These are phyloP conservation scores for Hypocryptadius cinnamomeus DNA, from an alignment of 2,113 vertebrate species.

Conservation along the genomic window DNA sequence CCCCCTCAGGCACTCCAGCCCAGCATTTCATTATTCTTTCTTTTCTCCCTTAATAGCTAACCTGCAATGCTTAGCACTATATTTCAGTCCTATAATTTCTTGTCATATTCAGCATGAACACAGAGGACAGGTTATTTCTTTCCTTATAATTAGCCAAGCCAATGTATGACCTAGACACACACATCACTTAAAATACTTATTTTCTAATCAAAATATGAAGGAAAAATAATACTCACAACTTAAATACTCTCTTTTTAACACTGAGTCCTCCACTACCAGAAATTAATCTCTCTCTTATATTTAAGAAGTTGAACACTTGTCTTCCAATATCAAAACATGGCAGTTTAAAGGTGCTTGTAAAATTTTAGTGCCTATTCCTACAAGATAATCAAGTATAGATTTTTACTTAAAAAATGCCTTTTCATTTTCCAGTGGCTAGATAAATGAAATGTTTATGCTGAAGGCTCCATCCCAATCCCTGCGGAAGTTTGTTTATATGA, in stretches of 20 bases:
- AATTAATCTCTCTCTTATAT: neutral
- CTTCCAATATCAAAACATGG: neutral
- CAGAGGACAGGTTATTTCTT: neutral
- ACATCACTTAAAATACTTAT: neutral
- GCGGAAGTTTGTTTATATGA: neutral
- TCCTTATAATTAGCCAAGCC: neutral
- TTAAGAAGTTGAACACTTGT: neutral
- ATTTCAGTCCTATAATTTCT: neutral
- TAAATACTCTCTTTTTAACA: neutral
- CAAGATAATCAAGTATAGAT: neutral
- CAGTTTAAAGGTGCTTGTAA: neutral
- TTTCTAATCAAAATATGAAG: neutral
- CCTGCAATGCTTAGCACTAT: neutral
- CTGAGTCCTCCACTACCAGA: neutral
- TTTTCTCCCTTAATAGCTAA: neutral
- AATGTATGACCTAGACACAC: neutral
- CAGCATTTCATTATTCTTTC: neutral
- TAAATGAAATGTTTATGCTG: neutral
- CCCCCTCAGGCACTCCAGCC: neutral
- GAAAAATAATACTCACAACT: neutral
- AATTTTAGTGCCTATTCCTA: neutral
- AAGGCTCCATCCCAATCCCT: neutral
- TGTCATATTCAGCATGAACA: neutral
- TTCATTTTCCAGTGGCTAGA: neutral
- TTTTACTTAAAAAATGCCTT: neutral